Conservation (phyloP, 2,888 invertebrate genomes). For the Drosophila robusta region DNA sequence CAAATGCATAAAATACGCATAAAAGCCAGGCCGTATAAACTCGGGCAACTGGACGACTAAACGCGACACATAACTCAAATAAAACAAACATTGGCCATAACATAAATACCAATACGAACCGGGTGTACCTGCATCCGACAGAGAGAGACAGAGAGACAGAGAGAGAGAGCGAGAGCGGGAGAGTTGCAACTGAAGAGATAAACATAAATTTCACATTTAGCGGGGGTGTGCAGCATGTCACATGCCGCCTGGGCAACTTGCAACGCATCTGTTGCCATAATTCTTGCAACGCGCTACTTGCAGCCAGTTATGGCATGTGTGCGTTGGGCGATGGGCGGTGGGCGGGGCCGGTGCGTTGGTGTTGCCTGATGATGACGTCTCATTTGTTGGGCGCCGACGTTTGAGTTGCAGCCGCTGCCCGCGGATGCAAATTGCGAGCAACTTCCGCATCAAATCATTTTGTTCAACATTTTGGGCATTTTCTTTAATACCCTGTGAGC, state of each 20-base stretch:
- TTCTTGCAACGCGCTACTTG: conserved; percentile 66
- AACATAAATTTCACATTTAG: conserved; percentile 71
- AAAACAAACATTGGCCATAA: conserved; percentile 75
- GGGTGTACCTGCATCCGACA: conserved; percentile 6
- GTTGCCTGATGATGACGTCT: conserved; percentile 65
- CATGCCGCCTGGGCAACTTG: conserved; percentile 46
- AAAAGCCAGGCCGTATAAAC: conserved; percentile 36
- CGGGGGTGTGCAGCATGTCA: conserved; percentile 31
- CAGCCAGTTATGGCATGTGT: conserved; percentile 29
- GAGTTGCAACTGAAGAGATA: conserved; percentile 38
- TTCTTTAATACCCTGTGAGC: too few species aligned
- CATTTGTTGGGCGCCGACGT: conserved; percentile 65
- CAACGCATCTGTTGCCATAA: conserved; percentile 78
- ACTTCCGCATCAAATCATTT: conserved; percentile 23
- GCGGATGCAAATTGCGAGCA: conserved; percentile 27
- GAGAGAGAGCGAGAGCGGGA: conserved; percentile 15
- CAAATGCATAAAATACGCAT: conserved; percentile 46
- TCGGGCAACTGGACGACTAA: conserved; percentile 34
- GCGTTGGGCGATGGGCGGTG: too few species aligned
- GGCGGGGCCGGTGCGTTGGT: conserved; percentile 17
- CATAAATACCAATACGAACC: conserved; percentile 68
- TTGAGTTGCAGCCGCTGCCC: conserved; percentile 45
- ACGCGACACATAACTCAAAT: conserved; percentile 73
- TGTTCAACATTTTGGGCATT: not conserved
- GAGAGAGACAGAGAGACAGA: not conserved